Base-by-base conservation (phyloP, 2,888 invertebrate species). In the Erebia aethiops region DNA sequence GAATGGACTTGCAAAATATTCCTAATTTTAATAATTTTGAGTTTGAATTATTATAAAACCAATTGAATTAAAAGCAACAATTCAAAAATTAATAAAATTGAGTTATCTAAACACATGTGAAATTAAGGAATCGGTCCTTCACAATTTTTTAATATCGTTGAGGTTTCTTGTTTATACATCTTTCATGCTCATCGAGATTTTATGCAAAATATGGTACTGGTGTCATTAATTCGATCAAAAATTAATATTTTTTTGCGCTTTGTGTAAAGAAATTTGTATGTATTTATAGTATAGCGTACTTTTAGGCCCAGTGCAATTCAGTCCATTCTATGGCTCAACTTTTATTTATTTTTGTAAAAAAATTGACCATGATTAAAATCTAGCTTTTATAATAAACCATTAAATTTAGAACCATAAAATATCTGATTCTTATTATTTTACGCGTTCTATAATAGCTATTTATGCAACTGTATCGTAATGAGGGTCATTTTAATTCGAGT, bases 251-350 rank as follows among this genome's bases (percentile, higher is more conserved):
- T 1, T 35, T 35, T 26, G 26, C 26, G 35, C 35, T 35, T 1
- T 35, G 35, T 35, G 7, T 35, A 35, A 35, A 35, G 5, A 7
- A 7, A 35, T 35, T 35, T 35, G 43, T 43, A 11, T 9, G 11
- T 43, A 51, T 7, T 5, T 5, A 14, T 51, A 7, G n/a, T 14
- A n/a, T 5, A 51, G n/a, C 4, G 14, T 16, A 52, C 16, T 16
- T 52, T 52, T 51, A n/a, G 14, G 60, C 5, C 41, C 16, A 16
- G 10, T 60, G 16, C 43, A 43, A 60, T 11, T 57, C 7, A 26
- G 35, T 43, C 43, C 60, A 60, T 43, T n/a, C 11, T 60, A 43
- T 60, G 60, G 60, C 43, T 60, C 60, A 60, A 60, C 43, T 43
- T 43, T 43, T 43, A 0, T 60, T 60, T 43, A 41, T 14, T n/a